Conservation (phyloP, 2,113 vertebrate species). For the Pomatostomus ruficeps region DNA sequence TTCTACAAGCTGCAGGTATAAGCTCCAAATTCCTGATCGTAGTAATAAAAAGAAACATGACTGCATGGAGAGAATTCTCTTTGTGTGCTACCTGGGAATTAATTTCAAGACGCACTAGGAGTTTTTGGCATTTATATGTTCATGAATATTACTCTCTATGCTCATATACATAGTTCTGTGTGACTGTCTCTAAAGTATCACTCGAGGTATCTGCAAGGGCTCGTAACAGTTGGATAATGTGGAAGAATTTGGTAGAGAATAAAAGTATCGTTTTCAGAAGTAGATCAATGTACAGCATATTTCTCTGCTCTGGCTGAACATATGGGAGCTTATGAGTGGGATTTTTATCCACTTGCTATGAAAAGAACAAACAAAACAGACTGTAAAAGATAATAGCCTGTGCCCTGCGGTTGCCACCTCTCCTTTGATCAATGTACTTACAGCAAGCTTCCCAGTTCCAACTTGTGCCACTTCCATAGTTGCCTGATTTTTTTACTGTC, state of each 20-base stretch:
- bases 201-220: not conserved
- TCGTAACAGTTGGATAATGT: not conserved
- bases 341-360: not conserved
- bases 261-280: not conserved
- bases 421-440: not conserved
- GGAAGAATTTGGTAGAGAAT: not conserved
- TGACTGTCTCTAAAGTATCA: not conserved
- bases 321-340: not conserved
- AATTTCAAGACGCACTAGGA: not conserved
- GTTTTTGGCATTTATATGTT: not conserved
- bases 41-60: not conserved
- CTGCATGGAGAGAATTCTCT: not conserved
- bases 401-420: not conserved
- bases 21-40: not conserved
- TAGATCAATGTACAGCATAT: not conserved
- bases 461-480: not conserved
- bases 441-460: not conserved
- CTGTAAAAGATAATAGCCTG: not conserved
- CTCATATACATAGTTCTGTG: not conserved
- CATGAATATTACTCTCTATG: not conserved
- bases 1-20: not conserved
- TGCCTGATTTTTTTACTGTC: not conserved
- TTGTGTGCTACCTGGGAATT: not conserved
- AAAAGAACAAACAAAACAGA: constrained; percentile 25
- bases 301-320: not conserved